Conservation (phyloP, 2,888 invertebrate species). For the Caenorhabditis panamensis region DNA sequence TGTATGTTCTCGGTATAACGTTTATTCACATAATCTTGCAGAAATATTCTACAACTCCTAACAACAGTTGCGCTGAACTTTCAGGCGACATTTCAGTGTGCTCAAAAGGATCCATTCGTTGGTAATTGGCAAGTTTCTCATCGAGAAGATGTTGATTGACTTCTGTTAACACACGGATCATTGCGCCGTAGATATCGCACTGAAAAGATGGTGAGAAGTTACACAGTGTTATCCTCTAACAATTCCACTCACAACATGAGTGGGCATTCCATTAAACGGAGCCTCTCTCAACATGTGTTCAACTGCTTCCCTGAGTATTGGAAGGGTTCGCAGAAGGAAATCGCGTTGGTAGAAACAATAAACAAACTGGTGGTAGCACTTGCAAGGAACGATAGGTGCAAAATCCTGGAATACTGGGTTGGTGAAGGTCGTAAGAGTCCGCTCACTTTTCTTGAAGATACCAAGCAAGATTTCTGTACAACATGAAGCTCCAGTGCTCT, state of each 20-base stretch:
- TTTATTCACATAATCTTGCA: conserved; percentile 10
- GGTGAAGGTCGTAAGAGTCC: neutral
- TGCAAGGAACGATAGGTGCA: neutral
- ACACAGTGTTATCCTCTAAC: too few species aligned
- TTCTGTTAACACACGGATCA: conserved; percentile 1
- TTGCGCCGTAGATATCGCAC: conserved; percentile 10
- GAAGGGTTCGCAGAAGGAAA: neutral
- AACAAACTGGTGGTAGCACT: conserved; percentile 17
- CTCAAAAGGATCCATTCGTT: conserved; percentile 4
- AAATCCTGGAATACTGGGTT: neutral
- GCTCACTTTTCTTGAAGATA: neutral
- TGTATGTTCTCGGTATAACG: too few species aligned
- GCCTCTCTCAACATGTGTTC: conserved; percentile 18
- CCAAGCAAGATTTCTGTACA: neutral
- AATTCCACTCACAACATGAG: conserved; percentile 3
- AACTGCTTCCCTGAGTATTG: conserved; percentile 10
- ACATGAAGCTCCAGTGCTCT: neutral
- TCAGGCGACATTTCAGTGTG: neutral
- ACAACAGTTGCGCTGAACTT: neutral
- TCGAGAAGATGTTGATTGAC: conserved; percentile 3
- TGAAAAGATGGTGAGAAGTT: neutral
- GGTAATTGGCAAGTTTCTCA: conserved; percentile 18
- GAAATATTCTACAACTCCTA: conserved; percentile 19
- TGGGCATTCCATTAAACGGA: conserved; percentile 6
- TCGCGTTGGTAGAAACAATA: conserved; percentile 29